phyloP scores from a whole-genome alignment of 2,888 invertebrate genomes.

The Pristionchus arcanus region DNA sequence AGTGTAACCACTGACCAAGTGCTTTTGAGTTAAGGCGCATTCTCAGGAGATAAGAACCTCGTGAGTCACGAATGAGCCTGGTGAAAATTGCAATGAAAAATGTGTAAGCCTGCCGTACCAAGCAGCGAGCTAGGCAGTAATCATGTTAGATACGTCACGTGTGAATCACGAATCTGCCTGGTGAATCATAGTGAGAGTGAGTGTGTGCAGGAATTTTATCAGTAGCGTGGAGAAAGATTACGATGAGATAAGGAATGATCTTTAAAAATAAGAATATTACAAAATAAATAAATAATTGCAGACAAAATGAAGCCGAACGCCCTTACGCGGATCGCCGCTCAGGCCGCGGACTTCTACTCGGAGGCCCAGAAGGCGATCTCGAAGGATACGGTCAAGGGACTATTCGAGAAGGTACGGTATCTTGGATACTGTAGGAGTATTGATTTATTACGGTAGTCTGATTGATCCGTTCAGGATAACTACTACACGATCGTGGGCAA shows the following conservation, averaged over 20 bases:
- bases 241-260: no score
- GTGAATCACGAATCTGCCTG: neutral
- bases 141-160: neutral
- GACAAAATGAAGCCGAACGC: conserved; percentile 96
- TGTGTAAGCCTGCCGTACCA: no score
- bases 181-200: neutral
- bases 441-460: neutral
- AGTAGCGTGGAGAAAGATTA: neutral
- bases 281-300: conserved; percentile 79
- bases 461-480: conserved; percentile 83
- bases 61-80: neutral
- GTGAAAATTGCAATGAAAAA: neutral
- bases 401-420: conserved; percentile 90
- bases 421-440: conserved; percentile 55
- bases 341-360: conserved; percentile 94
- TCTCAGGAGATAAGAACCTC: neutral
- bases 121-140: neutral
- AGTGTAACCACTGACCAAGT: no score
- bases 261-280: neutral
- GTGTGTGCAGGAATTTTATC: neutral
- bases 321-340: conserved; percentile 92
- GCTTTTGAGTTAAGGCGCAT: neutral
- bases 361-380: conserved; percentile 92
- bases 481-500: conserved; percentile 86
- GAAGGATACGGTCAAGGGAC: conserved; percentile 87